A percentile compares a stretch with the other conserved stretches of the same genome.
These are phyloP conservation scores for Riparia riparia DNA, from an alignment of 2,113 vertebrate species.

Conservation along the genomic window DNA sequence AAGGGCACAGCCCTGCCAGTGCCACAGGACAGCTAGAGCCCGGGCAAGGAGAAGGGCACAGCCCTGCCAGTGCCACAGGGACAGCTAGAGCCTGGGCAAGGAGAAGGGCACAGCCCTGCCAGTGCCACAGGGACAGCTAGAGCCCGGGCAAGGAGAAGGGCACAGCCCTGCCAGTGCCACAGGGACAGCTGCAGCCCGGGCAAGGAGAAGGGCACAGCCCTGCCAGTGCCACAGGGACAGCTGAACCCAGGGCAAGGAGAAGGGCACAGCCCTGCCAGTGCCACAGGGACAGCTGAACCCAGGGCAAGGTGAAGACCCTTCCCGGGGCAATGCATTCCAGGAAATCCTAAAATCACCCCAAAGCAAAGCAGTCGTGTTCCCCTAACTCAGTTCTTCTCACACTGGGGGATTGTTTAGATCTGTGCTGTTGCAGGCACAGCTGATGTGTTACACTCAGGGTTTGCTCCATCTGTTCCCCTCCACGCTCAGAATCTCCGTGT, in stretches of 20 bases:
- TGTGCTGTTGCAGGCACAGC: conserved; percentile 3
- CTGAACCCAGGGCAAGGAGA: not conserved
- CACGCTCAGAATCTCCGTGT: not conserved
- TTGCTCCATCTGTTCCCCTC: not conserved
- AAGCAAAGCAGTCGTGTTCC: not conserved
- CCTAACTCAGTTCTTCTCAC: not conserved
- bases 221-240: not conserved
- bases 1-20: too few relatives aligned
- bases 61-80: too few relatives aligned
- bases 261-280: not conserved
- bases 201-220: too few relatives aligned
- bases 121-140: too few relatives aligned
- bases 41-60: too few relatives aligned
- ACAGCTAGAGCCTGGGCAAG: too few relatives aligned
- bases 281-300: not conserved
- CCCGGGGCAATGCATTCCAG: not conserved
- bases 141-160: too few relatives aligned
- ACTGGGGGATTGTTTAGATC: not conserved
- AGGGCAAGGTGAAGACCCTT: not conserved
- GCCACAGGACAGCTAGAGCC: too few relatives aligned
- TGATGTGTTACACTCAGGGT: not conserved
- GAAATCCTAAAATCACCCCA: not conserved
- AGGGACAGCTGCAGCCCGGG: too few relatives aligned
- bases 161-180: too few relatives aligned
- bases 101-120: too few relatives aligned